Evolutionary conservation across 1,140 invertebrate genomes (phyloP), one percentile per base, ranked within the genome.

Genomic region (Pantala flavescens): DNA sequence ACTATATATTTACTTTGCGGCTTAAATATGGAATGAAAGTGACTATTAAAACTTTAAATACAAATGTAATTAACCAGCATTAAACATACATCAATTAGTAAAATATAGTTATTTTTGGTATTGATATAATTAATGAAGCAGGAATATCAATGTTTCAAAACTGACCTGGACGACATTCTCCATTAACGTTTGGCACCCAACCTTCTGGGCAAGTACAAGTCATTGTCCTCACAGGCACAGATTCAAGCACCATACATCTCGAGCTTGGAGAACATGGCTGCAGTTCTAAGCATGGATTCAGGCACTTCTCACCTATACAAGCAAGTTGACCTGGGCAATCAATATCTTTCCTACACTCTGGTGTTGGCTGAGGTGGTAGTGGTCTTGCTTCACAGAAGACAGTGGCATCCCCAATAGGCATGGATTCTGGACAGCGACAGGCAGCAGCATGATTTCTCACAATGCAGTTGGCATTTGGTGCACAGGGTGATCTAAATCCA

Each of bases 161-260:
- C 79, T 77, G 77, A 84, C 83, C 83, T 76, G 89, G 85, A 78
- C 87, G 87, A 80, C 93, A 96, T 78, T 90, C 86, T 71, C 91
- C 92, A 76, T 88, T 87, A 74, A 89, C 84, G 79, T 93, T 88
- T 0, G 92, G 91, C 74, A 93, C 88, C 85, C 89, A 93, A 21
- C 91, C 91, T 78, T 92, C 90, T 0, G 92, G 90, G 79, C 93
- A 95, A 73, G 91, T 90, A 79, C 93, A 94, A 49, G 91, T 90
- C 87, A 95, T 90, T 0, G 92, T 94, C 73, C 92, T 82, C 14
- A 94, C 90, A 0, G 93, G 93, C 24, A 91, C 84, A 21, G 91
- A 93, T 79, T 94, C 90, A 3, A 93, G 85, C 7, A 94, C 92
- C 77, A 87, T 88, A 81, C 93, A 95, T 63, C 87, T 84, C 1